phyloP scores from a whole-genome alignment of 2,113 vertebrate species.

The Pyrgilauda ruficollis region DNA sequence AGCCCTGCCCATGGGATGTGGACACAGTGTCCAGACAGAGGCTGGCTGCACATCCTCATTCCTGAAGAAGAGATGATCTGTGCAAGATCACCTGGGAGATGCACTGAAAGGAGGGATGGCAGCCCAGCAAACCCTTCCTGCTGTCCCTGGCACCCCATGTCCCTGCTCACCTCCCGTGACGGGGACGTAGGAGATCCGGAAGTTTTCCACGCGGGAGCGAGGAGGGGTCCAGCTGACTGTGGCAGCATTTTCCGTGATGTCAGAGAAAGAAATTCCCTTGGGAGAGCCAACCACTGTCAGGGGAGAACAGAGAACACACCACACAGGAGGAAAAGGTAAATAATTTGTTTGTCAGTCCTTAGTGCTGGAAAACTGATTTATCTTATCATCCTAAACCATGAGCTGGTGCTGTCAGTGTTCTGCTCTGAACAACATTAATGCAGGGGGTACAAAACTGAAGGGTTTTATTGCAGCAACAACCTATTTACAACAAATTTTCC shows the following conservation, averaged over 20 bases:
- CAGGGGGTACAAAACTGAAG: not conserved
- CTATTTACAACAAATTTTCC: not conserved
- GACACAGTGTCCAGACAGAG: not conserved
- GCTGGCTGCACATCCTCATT: not conserved
- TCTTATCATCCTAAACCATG: not conserved
- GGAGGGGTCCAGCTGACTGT: conserved; percentile 86
- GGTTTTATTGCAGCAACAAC: not conserved
- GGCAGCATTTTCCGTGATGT: conserved; percentile 88
- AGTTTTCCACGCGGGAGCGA: conserved; percentile 80
- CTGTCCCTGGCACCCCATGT: not conserved
- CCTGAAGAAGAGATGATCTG: not conserved
- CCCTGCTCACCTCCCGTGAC: conserved; percentile 81
- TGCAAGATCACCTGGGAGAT: not conserved
- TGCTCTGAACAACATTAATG: not conserved
- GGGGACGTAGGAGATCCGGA: conserved; percentile 84
- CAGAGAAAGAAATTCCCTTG: conserved; percentile 87
- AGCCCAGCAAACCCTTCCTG: not conserved
- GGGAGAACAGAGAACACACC: not conserved
- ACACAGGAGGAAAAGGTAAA: not conserved
- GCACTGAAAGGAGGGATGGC: not conserved
- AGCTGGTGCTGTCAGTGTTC: not conserved
- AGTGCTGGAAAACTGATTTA: not conserved
- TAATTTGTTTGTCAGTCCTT: not conserved
- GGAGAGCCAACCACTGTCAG: conserved; percentile 84
- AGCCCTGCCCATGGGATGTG: not conserved